Evolutionary conservation across 2,888 invertebrate species (phyloP), one percentile per base, ranked within the genome.

Genomic region (Agriopis aurantiaria): DNA sequence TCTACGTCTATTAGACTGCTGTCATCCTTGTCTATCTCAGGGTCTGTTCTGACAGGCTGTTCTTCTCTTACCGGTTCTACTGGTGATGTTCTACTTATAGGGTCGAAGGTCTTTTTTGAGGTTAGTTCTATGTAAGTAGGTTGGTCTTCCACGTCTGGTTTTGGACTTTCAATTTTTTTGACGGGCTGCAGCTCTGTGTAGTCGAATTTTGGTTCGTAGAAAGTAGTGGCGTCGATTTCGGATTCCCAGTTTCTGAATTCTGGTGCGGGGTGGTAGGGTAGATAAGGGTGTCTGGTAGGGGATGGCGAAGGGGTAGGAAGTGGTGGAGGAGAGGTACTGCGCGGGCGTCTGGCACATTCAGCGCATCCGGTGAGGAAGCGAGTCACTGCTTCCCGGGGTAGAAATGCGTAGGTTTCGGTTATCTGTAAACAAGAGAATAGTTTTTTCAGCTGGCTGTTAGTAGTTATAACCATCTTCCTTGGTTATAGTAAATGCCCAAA

Each of bases 361-460:
- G 97, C 97, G 90, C 99, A 99, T 82, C 98, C 98, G 90, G 99
- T 96, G 71, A 99, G 96, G 95, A 99, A 99, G 82, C 98, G 97
- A 71, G 99, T 99, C 87, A 99, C 99, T 61, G 99, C 99, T 92
- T 99, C 99, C 69, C 99, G 96, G 6, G 99, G 99, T 81, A 99
- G 95, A 88, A 99, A 99, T 62, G 98, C 98, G 95, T 98, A 99
- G 72, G 98, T 98, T 94, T 99, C 99, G 64, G 99, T 98, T 85
- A 99, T 99, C 99, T 99, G 96, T 70, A 95, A 95, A 80, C 85
- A 76, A 80, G 74, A 60, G 66, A 41, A 64, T 57, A 64, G 65
- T 70, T 33, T 72, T 51, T 40, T 48, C 46, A 11, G 14, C n/a
- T 14, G 52, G 23, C 14, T 65, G n/a, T 9, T n/a, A 1, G 9